Conservation (phyloP, 2,797 vertebrate species). For the Propithecus deckenii region DNA sequence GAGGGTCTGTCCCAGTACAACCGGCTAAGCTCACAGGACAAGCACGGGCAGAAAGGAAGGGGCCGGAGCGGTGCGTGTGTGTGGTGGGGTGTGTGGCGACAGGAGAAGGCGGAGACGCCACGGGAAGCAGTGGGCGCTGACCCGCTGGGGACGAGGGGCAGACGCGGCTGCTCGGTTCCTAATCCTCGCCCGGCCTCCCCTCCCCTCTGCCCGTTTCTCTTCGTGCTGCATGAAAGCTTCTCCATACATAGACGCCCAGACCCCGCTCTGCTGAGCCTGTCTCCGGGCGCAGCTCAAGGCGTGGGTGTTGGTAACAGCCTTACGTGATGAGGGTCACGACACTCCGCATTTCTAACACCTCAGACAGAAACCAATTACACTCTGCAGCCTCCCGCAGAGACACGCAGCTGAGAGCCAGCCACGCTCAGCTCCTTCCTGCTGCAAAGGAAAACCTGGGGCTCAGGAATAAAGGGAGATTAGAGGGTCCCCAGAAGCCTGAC, state of each 20-base stretch:
- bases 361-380: constrained; percentile 24
- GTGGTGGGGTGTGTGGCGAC: background rate
- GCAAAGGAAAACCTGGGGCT: background rate
- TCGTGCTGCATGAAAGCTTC: background rate
- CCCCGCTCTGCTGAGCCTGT: background rate
- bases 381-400: background rate
- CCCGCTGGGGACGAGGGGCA: background rate
- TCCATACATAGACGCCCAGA: background rate
- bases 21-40: background rate
- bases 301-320: background rate
- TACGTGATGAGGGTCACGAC: background rate
- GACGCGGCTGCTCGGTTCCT: background rate
- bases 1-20: background rate
- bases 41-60: background rate
- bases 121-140: background rate
- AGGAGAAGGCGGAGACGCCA: accelerated
- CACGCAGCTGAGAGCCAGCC: accelerated
- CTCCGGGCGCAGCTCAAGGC: background rate
- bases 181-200: background rate
- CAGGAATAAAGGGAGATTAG: background rate
- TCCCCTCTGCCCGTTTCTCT: background rate
- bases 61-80: accelerated
- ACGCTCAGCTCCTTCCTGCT: background rate
- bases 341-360: background rate
- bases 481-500: background rate